Conservation (phyloP, 2,797 vertebrate species). For the Apogon hyalosoma region DNA sequence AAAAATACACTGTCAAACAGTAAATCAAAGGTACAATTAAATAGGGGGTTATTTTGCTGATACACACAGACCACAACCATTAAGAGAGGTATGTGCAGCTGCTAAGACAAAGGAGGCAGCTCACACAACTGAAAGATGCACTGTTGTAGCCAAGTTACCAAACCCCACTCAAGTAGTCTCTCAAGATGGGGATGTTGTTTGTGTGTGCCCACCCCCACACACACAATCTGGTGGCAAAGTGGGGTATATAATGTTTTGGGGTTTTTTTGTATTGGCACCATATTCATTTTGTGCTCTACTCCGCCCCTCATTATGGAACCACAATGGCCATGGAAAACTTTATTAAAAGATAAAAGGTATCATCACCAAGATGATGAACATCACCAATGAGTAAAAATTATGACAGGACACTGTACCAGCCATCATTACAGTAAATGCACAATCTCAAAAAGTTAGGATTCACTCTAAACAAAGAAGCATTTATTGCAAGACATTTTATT, state of each 20-base stretch:
- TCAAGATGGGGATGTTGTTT: constrained; percentile 51
- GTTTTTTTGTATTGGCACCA: too few species aligned
- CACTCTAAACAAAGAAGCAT: background rate
- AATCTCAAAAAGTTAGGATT: constrained; percentile 24
- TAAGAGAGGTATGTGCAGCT: constrained; percentile 36
- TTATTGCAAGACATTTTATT: constrained; percentile 23
- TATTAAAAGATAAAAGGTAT: too few species aligned
- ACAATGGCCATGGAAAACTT: too few species aligned
- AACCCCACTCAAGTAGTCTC: constrained; percentile 41
- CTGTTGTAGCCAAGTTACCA: constrained; percentile 47
- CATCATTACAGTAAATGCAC: constrained; percentile 1
- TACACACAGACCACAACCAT: constrained; percentile 7
- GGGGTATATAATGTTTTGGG: too few species aligned
- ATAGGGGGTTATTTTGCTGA: constrained; percentile 9
- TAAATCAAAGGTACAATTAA: constrained; percentile 15
- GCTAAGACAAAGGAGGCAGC: constrained; percentile 28
- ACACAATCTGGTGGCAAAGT: too few species aligned
- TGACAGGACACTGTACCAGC: too few species aligned
- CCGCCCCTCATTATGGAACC: too few species aligned
- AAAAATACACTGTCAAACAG: constrained; percentile 34
- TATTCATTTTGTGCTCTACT: too few species aligned
- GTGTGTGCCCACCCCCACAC: constrained; percentile 13
- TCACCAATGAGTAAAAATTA: too few species aligned
- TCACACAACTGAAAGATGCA: constrained; percentile 53
- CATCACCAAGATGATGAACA: too few species aligned